A percentile compares a stretch with the other conserved stretches of the same genome.
These are phyloP conservation scores for Venustoraphidia nigricollis DNA, from an alignment of 2,888 invertebrate genomes.

Conservation along the genomic window DNA sequence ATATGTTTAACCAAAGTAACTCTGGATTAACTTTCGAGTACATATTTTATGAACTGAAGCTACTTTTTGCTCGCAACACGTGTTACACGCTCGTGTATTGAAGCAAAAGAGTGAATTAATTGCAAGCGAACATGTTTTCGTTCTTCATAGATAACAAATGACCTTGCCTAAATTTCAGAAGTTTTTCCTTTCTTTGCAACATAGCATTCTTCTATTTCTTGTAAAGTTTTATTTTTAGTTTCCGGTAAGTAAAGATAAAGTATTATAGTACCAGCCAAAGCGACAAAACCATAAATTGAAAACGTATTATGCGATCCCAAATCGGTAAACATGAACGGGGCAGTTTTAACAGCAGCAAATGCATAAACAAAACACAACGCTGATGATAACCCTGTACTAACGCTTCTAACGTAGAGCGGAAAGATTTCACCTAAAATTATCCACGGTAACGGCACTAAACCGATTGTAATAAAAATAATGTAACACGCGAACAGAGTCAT, in stretches of 20 bases:
- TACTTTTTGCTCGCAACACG: no score
- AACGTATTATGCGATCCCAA: constrained; percentile 49
- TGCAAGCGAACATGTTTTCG: no score
- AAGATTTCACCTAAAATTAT: constrained; percentile 62
- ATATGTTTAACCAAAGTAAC: no score
- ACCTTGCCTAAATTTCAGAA: no score
- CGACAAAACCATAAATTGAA: constrained; percentile 40
- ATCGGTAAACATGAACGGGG: constrained; percentile 38
- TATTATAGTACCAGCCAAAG: constrained; percentile 38
- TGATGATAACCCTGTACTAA: constrained; percentile 50
- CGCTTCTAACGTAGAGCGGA: constrained; percentile 40
- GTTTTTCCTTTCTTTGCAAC: no score
- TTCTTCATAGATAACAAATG: no score
- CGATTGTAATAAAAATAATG: constrained; percentile 41
- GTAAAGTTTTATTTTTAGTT: constrained; percentile 49
- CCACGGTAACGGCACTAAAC: constrained; percentile 54
- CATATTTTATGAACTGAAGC: no score
- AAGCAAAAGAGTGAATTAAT: no score
- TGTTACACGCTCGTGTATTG: no score
- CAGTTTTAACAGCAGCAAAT: constrained; percentile 50
- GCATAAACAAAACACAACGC: constrained; percentile 47
- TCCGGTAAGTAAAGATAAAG: constrained; percentile 48
- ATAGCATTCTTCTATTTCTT: constrained; percentile 43
- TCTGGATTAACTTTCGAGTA: no score
- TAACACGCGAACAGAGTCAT: constrained; percentile 37